Base-by-base conservation (phyloP, 2,888 invertebrate genomes). In the Papilio gigon region DNA sequence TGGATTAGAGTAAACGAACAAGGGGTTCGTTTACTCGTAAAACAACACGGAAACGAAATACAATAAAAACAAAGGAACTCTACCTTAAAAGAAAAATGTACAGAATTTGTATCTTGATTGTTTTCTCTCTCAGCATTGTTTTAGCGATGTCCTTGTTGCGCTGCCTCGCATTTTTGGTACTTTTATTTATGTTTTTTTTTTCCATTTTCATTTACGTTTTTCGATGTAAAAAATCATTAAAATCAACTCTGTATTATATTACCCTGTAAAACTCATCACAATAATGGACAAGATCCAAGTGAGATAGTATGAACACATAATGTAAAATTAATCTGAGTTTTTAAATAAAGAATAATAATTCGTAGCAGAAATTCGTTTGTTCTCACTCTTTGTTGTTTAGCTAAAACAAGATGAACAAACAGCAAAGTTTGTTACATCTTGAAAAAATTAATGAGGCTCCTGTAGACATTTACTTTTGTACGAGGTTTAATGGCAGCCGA, bases 51-150 rank as follows among this genome's bases (percentile, higher is more conserved):
- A 62, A 62, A 62, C 12, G 17, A 65, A 65, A 65, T 65, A 65
- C 67, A 53, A 61, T 67, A 50, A 60, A 66, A 60, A 67, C 67
- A 67, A 61, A 61, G 50, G 20, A 60, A 35, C 33, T 30, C 12
- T 47, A 50, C 59, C 61, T 50, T 50, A 67, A 67, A 67, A 61
- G 53, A 67, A 67, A 60, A 67, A 50, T 61, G 50, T 65, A 44
- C 65, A 59, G 59, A 65, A 65, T 65, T 65, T 65, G 59, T 65
- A 59, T 65, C 58, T 42, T 65, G 20, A 65, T 65, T 65, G 65
- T 65, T 59, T 44, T 44, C 65, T 27, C 17, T 65, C 44, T 30
- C 22, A 20, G 65, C 33, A 59, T 59, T 59, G 65, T 65, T 65
- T 33, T 42, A 42, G 65, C 20, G 59, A 59, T 59, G 59, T 42